These are phyloP conservation scores for Epicampocera succincta DNA, from an alignment of 2,888 invertebrate genomes.

Conservation along the genomic window DNA sequence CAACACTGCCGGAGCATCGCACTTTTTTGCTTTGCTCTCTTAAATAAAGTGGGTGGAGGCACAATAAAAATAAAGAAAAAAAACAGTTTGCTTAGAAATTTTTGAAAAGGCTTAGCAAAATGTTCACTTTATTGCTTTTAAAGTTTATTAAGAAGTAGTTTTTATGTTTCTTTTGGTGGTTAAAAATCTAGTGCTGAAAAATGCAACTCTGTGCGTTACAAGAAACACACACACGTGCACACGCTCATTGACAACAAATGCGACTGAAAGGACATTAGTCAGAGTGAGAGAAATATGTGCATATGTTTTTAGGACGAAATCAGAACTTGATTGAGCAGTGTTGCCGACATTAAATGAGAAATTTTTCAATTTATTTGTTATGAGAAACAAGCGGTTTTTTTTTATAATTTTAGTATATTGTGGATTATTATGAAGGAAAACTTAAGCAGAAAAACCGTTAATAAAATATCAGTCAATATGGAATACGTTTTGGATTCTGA, in stretches of 20 bases:
- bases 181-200: conserved; percentile 10
- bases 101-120: conserved; percentile 32
- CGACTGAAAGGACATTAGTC: conserved; percentile 17
- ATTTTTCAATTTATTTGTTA: background rate
- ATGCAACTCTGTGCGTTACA: conserved; percentile 38
- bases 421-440: too few relatives aligned
- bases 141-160: conserved; percentile 19
- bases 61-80: conserved; percentile 48
- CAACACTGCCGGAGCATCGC: conserved; percentile 13
- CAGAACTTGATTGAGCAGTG: conserved; percentile 1
- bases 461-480: too few relatives aligned
- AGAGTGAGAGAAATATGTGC: conserved; percentile 37
- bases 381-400: too few relatives aligned
- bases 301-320: conserved; percentile 38
- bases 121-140: conserved; percentile 8
- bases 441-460: too few relatives aligned
- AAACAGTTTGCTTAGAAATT: conserved; percentile 38
- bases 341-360: background rate
- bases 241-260: background rate
- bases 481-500: too few relatives aligned
- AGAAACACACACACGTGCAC: background rate
- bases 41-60: conserved; percentile 46
- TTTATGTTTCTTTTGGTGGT: conserved; percentile 4
- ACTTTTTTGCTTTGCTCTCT: conserved; percentile 14
- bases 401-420: too few relatives aligned